A percentile compares a stretch with the other conserved stretches of the same genome.
phyloP scores from a whole-genome alignment of 2,797 vertebrate species.

The Limosa lapponica region DNA sequence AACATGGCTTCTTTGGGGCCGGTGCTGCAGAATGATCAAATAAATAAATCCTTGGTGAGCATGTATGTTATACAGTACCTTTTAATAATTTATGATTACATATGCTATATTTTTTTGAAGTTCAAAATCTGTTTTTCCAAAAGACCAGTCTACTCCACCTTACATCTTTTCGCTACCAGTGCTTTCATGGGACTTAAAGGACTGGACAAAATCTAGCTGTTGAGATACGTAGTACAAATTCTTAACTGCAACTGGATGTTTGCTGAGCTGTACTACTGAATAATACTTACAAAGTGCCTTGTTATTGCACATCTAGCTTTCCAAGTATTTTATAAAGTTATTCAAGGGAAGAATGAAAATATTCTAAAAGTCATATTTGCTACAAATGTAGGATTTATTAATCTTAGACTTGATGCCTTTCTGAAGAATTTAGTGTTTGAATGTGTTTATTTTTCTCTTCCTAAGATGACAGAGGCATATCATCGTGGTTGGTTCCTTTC shows the following conservation, averaged over 20 bases:
- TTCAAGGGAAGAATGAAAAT: not conserved
- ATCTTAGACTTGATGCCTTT: not conserved
- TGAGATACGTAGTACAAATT: not conserved
- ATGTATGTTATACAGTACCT: not conserved
- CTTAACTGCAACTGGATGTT: not conserved
- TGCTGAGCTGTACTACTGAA: not conserved
- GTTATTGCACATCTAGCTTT: not conserved
- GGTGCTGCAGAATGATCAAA: not conserved
- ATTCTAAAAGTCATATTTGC: not conserved
- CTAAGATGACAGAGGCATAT: not conserved
- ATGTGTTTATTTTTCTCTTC: not conserved
- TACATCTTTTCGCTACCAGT: not conserved
- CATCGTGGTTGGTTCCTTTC: not conserved
- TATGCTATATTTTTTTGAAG: not conserved
- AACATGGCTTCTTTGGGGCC: not conserved
- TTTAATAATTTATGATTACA: not conserved
- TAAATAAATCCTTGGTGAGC: not conserved
- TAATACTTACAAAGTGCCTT: not conserved
- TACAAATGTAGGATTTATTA: not conserved
- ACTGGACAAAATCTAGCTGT: not conserved
- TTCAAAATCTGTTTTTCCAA: not conserved
- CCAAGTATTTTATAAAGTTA: not conserved
- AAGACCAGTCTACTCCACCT: not conserved
- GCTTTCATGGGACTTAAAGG: not conserved
- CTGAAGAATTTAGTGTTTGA: not conserved